Conservation (phyloP, 2,113 vertebrate species). For the Glaucidium brasilianum region DNA sequence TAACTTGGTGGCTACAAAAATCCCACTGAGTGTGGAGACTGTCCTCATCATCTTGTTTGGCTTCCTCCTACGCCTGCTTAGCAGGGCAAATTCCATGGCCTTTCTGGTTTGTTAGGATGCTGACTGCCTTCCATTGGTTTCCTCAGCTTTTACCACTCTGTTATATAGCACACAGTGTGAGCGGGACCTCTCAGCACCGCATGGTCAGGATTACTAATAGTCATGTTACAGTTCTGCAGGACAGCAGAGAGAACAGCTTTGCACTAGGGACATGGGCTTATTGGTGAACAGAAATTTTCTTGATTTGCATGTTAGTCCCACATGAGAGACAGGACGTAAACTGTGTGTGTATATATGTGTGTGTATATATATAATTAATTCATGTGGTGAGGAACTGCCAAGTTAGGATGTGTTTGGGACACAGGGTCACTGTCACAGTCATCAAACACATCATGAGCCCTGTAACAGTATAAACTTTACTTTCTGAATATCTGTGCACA, state of each 20-base stretch:
- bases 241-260: background rate
- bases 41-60: background rate
- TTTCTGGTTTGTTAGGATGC: background rate
- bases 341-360: background rate
- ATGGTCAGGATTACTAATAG: background rate
- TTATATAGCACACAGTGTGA: slow-evolving; percentile 32
- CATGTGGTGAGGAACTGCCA: background rate
- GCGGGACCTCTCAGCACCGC: background rate
- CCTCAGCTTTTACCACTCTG: background rate
- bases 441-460: background rate
- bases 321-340: background rate
- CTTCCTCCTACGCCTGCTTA: background rate
- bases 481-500: background rate
- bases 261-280: background rate
- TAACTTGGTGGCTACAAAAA: background rate
- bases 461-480: background rate
- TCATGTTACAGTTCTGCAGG: background rate
- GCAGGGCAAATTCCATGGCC: slow-evolving; percentile 13
- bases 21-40: accelerated
- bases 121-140: background rate
- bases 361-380: background rate
- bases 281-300: background rate
- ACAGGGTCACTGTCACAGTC: background rate
- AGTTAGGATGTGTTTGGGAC: background rate
- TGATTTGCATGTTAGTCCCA: background rate